phyloP scores from a whole-genome alignment of 2,888 invertebrate genomes.

The Alentia gelatinosa region DNA sequence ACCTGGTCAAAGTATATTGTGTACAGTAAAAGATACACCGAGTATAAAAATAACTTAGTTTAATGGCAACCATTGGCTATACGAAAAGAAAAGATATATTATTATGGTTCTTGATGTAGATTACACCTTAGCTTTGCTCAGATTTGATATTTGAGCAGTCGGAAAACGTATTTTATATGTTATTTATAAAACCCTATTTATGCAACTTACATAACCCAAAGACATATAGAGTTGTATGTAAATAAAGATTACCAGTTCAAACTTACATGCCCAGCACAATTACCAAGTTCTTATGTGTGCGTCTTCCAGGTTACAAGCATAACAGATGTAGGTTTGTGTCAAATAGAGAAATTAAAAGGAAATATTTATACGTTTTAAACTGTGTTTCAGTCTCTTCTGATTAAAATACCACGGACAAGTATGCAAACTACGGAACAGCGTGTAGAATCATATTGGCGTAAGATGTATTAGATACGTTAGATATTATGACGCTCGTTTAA shows the following conservation, averaged over 20 bases:
- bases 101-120: not conserved
- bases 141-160: not conserved
- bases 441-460: too few relatives aligned
- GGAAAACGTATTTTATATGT: conserved; percentile 7
- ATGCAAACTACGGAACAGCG: too few relatives aligned
- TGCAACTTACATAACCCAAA: conserved; percentile 42
- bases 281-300: conserved; percentile 1
- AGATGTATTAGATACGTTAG: too few relatives aligned
- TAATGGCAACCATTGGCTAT: not conserved
- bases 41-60: not conserved
- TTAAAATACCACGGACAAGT: too few relatives aligned
- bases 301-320: conserved; percentile 38
- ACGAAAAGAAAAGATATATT: not conserved
- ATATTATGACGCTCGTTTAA: too few relatives aligned
- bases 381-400: not conserved
- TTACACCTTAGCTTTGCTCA: not conserved
- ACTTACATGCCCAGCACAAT: conserved; percentile 20
- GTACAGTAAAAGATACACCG: not conserved
- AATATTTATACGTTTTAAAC: conserved; percentile 29
- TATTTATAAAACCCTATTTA: conserved; percentile 37
- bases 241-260: not conserved
- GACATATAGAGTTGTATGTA: not conserved
- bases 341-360: not conserved
- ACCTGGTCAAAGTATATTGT: not conserved
- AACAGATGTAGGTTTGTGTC: conserved; percentile 37